Percentiles rank a stretch among this genome's conserved stretches.
Conservation (phyloP, 2,888 invertebrate species). For the Drosophila fungiperda region DNA sequence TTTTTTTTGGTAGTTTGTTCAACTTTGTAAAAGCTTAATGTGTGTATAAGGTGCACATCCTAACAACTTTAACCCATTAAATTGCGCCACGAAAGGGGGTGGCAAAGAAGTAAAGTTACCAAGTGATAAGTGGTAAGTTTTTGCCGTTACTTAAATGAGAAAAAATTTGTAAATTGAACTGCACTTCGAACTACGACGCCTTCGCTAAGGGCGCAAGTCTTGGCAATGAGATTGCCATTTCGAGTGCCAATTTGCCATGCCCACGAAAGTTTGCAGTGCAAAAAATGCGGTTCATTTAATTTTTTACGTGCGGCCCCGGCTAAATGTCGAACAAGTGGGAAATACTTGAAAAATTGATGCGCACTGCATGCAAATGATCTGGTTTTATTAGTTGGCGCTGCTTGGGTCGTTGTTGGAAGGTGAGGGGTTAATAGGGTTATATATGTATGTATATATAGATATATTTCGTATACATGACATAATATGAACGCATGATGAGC, state of each 20-base stretch:
- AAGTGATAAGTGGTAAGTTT: conserved; percentile 61
- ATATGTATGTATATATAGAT: conserved; percentile 32
- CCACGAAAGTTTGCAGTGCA: conserved; percentile 15
- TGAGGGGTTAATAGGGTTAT: conserved; percentile 17
- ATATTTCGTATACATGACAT: conserved; percentile 66
- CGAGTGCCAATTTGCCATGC: conserved; percentile 68
- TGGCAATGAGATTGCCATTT: conserved; percentile 38
- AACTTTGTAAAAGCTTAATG: conserved; percentile 79
- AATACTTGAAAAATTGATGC: conserved; percentile 31
- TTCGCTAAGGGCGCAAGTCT: conserved; percentile 6
- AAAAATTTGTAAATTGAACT: conserved; percentile 71
- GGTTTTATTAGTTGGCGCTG: background rate
- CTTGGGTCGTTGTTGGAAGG: conserved; percentile 35
- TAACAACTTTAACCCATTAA: conserved; percentile 74
- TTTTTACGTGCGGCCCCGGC: conserved; percentile 59
- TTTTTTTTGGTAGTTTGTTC: conserved; percentile 38
- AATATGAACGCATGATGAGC: conserved; percentile 83
- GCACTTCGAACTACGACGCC: conserved; percentile 23
- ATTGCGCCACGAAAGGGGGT: conserved; percentile 13
- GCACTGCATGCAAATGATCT: conserved; percentile 67
- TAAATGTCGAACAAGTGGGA: conserved; percentile 42
- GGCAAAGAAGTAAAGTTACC: conserved; percentile 36
- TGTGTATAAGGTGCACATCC: conserved; percentile 60
- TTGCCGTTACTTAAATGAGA: conserved; percentile 45
- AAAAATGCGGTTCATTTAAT: conserved; percentile 63